Evolutionary conservation across 2,797 vertebrate species (phyloP).

Genomic region (Xiphophorus birchmanni): DNA sequence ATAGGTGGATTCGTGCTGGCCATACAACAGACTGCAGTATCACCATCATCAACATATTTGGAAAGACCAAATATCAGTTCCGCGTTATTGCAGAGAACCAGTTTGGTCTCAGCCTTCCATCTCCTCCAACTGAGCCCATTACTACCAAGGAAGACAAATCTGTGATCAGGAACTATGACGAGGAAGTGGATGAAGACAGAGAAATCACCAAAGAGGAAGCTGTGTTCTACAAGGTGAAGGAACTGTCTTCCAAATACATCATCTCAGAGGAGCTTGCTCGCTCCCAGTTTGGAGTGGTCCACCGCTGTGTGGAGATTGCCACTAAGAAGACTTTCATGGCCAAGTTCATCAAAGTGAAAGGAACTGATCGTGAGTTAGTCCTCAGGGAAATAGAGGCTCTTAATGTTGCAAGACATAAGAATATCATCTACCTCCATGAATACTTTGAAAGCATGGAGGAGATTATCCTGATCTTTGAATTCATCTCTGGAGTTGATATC

Average conservation of each 20-base stretch:
- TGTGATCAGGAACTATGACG: conserved; percentile 94
- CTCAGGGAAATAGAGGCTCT: conserved; percentile 97
- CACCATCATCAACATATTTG: conserved; percentile 93
- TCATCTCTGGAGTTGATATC: conserved; percentile 96
- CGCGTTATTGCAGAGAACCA: conserved; percentile 95
- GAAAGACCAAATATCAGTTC: conserved; percentile 98
- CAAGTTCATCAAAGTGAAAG: conserved; percentile 98
- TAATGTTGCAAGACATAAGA: conserved; percentile 91
- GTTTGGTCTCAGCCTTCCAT: conserved; percentile 93
- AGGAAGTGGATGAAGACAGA: conserved; percentile 94
- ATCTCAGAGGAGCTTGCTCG: conserved; percentile 96
- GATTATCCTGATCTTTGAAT: conserved; percentile 96
- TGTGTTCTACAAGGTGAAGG: conserved; percentile 90
- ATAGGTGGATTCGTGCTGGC: conserved; percentile 96
- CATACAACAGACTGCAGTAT: conserved; percentile 90
- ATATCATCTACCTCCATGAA: conserved; percentile 93
- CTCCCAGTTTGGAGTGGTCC: conserved; percentile 93
- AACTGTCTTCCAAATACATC: conserved; percentile 90
- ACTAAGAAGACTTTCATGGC: conserved; percentile 98
- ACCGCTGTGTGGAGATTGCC: conserved; percentile 91
- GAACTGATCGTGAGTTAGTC: conserved; percentile 93
- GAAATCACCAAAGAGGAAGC: conserved; percentile 88
- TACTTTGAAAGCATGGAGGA: conserved; percentile 99
- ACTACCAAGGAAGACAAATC: conserved; percentile 96
- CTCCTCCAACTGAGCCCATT: conserved; percentile 90